Conservation (phyloP, 92 coral and sea anemone genomes). For the Siderastrea radians region DNA sequence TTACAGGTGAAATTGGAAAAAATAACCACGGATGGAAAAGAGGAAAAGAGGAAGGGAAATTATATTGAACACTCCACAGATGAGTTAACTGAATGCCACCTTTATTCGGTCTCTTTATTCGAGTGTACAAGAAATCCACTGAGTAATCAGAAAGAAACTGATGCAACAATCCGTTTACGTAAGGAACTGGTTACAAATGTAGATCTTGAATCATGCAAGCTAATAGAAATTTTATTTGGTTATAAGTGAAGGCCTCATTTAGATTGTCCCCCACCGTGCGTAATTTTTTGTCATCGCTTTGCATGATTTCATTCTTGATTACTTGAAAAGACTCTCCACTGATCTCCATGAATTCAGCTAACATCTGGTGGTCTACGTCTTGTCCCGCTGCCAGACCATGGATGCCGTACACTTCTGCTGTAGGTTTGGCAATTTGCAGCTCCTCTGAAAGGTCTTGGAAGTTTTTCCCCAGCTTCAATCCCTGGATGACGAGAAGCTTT, state of each 20-base stretch:
- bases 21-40: not conserved
- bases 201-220: constrained; percentile 2
- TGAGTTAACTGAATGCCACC: not conserved
- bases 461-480: not conserved
- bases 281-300: constrained; percentile 5
- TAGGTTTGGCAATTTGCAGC: not conserved
- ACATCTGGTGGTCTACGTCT: not conserved
- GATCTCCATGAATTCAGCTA: not conserved
- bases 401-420: not conserved
- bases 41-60: not conserved
- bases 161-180: not conserved
- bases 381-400: constrained; percentile 10
- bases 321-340: not conserved
- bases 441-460: not conserved
- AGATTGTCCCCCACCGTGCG: constrained; percentile 6
- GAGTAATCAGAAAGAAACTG: not conserved
- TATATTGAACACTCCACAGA: not conserved
- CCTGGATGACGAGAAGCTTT: not conserved
- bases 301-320: not conserved
- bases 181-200: not conserved
- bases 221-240: constrained; percentile 9
- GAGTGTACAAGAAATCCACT: not conserved
- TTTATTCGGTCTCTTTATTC: too few species aligned
- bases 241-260: not conserved
- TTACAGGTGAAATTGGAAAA: not conserved